These are phyloP conservation scores for Nemapogon koenigi DNA, from an alignment of 2,888 invertebrate species.

Conservation along the genomic window DNA sequence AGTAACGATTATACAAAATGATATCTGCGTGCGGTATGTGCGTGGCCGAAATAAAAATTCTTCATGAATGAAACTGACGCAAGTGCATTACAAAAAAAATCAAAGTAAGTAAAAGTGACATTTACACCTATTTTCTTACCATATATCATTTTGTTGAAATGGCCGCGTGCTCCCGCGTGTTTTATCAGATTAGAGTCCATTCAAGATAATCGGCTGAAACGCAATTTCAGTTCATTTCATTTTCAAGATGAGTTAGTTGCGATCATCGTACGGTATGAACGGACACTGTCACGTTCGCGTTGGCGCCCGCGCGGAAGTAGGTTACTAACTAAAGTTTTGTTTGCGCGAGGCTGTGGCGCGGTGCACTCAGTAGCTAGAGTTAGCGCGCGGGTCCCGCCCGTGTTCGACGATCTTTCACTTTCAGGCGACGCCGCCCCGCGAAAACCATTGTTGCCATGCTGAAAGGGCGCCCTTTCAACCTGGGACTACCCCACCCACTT, in stretches of 20 bases:
- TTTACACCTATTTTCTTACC: conserved; percentile 54
- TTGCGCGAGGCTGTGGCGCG: conserved; percentile 63
- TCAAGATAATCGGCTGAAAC: conserved; percentile 2
- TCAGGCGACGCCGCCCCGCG: conserved; percentile 36
- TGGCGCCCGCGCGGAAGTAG: conserved; percentile 65
- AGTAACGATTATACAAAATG: too few relatives aligned
- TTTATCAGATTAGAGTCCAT: conserved; percentile 9
- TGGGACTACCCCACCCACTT: too few relatives aligned
- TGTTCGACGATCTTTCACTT: conserved; percentile 48
- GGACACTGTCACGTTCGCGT: conserved; percentile 17
- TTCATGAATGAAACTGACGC: conserved; percentile 31
- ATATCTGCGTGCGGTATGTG: conserved; percentile 43
- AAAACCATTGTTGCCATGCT: background rate
- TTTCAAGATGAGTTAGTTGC: conserved; percentile 4
- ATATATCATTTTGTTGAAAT: conserved; percentile 52
- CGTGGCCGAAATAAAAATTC: conserved; percentile 32
- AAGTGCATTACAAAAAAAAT: conserved; percentile 47
- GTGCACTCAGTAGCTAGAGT: conserved; percentile 30
- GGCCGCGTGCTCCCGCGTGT: conserved; percentile 4
- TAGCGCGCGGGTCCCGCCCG: conserved; percentile 25
- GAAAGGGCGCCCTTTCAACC: background rate
- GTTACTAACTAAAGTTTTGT: conserved; percentile 66
- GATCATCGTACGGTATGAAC: conserved; percentile 12
- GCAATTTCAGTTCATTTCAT: conserved; percentile 1
- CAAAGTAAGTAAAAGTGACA: conserved; percentile 35